Percentiles rank a stretch among this genome's conserved stretches.
Conservation (phyloP, 2,113 vertebrate genomes). For the Pitta sordida region DNA sequence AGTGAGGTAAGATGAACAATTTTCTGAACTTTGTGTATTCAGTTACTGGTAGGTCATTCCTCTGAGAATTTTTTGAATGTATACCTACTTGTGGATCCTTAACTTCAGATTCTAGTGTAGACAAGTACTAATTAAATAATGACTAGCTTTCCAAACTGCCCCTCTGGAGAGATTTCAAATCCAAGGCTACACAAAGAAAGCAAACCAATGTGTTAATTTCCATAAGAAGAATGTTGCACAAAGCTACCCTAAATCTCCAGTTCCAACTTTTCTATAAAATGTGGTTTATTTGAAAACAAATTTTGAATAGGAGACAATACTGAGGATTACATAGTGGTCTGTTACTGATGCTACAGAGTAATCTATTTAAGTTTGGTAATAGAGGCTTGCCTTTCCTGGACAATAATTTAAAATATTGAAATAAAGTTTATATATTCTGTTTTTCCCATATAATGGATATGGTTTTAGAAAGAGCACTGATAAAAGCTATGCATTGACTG, state of each 20-base stretch:
- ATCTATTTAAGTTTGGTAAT: neutral
- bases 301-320: neutral
- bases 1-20: neutral
- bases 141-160: neutral
- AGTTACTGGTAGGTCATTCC: slow-evolving; percentile 8
- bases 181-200: neutral
- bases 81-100: slow-evolving; percentile 3
- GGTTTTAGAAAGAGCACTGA: neutral
- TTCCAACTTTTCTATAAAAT: neutral
- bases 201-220: neutral
- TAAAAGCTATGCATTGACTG: slow-evolving; percentile 8
- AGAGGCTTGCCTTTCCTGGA: neutral
- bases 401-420: slow-evolving; percentile 21
- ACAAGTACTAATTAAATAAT: slow-evolving; percentile 43
- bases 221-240: neutral
- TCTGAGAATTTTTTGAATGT: slow-evolving; percentile 23
- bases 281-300: neutral
- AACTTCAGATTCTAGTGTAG: slow-evolving; percentile 29
- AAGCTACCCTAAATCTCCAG: neutral
- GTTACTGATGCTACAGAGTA: neutral
- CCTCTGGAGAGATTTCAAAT: slow-evolving; percentile 21
- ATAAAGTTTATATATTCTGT: slow-evolving; percentile 26
- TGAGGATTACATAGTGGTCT: neutral
- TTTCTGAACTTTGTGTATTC: slow-evolving; percentile 24
- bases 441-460: slow-evolving; percentile 15